Conservation (phyloP, 2,113 vertebrate genomes). For the Callocephalon fimbriatum region DNA sequence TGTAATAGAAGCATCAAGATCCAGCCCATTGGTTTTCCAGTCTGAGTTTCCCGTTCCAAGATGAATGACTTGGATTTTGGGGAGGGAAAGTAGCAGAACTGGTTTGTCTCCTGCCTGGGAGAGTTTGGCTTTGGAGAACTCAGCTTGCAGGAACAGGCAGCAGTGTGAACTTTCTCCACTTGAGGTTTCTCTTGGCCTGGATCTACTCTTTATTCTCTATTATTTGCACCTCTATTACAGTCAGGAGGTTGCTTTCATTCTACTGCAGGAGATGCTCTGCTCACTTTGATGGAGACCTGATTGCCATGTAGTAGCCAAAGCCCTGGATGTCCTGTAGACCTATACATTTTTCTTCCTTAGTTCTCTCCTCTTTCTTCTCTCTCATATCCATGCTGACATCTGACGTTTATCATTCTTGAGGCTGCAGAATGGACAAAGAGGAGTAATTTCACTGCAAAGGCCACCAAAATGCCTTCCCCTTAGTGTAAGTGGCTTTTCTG, state of each 20-base stretch:
- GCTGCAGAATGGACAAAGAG: background rate
- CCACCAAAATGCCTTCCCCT: background rate
- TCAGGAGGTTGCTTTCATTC: background rate
- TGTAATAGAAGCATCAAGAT: background rate
- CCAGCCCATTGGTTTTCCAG: background rate
- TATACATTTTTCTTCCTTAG: background rate
- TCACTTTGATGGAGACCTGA: background rate
- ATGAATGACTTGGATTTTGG: background rate
- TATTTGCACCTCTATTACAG: background rate
- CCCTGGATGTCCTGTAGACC: background rate
- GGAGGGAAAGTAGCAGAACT: background rate
- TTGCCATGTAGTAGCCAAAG: background rate
- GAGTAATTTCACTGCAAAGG: background rate
- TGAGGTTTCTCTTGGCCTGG: conserved; percentile 1
- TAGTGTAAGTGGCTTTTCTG: background rate
- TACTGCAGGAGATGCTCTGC: background rate
- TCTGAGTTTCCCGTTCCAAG: background rate
- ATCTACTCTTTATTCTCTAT: background rate
- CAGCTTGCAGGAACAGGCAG: background rate
- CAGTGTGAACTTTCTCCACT: background rate
- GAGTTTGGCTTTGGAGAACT: background rate
- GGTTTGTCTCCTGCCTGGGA: background rate
- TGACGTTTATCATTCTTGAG: background rate
- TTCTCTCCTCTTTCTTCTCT: background rate
- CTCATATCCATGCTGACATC: background rate